Evolutionary conservation across 2,797 vertebrate species (phyloP), one percentile per base, ranked within the genome.

Genomic region (Australoheros facetus): DNA sequence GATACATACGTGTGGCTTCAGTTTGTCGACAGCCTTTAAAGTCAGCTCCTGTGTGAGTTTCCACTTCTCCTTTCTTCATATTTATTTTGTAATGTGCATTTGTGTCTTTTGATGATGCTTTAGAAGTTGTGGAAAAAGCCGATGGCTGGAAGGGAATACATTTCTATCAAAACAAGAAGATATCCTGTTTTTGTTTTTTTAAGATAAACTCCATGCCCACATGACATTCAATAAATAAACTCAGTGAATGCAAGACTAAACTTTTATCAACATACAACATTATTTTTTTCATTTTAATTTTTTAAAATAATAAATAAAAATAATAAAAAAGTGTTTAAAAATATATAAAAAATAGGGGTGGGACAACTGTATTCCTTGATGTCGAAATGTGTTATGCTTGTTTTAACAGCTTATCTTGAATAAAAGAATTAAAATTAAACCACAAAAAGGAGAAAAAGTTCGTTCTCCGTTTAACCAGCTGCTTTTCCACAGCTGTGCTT

Each of bases 91-190:
- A 34, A 19, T 34, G 79, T 69, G 73, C 26, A 69, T 34, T 70
- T 60, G 42, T 62, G 4, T 77, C 85, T 83, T 87, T 71, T 80
- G 66, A 69, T 69, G 72, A 70, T 62, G 51, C 17, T 59, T 8
- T 10, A 72, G 66, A 59, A 23, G 26, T 69, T 16, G 17, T 4
- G 7, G 74, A 42, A 11, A 59, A 28, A 64, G 64, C 34, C 0
- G 28, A 13, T 32, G 45, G 39, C 59, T 57, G 30, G 12, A 23
- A 21, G 8, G 56, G 12, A 48, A 7, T 37, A 17, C 37, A 90
- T 80, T 88, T 93, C 93, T 94, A 42, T 54, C 8, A 81, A n/a
- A 79, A 79, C 11, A 77, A 80, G 37, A 81, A 2, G 2, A 78
- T 30, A 4, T 80, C 2, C 16, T 7, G 23, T 73, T 48, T 3